Conservation (phyloP, 1,140 invertebrate genomes). For the Trichomalopsis sarcophagae region DNA sequence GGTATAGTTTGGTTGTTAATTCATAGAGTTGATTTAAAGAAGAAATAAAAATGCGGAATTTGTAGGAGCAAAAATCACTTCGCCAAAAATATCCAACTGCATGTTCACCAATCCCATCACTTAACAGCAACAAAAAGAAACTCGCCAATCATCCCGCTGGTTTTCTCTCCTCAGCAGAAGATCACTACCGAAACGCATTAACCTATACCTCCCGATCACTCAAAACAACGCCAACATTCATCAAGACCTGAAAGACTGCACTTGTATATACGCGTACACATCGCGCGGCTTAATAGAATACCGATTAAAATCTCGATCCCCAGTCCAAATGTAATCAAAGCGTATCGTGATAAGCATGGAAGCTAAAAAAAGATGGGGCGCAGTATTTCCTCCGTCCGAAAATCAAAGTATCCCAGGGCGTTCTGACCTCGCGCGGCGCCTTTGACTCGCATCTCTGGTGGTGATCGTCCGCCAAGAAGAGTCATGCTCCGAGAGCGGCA, state of each 20-base stretch:
- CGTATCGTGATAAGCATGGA: slow-evolving; percentile 52
- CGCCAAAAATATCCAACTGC: too few species aligned
- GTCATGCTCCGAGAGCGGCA: slow-evolving; percentile 13
- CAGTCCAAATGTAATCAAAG: slow-evolving; percentile 35
- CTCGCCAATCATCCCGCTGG: not conserved
- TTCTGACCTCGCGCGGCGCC: slow-evolving; percentile 46
- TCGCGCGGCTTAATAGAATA: slow-evolving; percentile 16
- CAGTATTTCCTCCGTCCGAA: not conserved
- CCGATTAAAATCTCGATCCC: slow-evolving; percentile 45
- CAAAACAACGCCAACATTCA: slow-evolving; percentile 26
- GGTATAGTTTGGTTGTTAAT: not conserved
- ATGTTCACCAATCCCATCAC: too few species aligned
- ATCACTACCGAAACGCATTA: slow-evolving; percentile 23
- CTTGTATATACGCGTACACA: not conserved
- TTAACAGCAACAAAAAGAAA: not conserved
- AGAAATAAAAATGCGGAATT: too few species aligned
- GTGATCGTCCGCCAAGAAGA: slow-evolving; percentile 1
- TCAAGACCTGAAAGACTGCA: not conserved
- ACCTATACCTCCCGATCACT: not conserved
- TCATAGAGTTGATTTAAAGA: not conserved
- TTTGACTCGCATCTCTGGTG: slow-evolving; percentile 24
- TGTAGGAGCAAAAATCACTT: too few species aligned
- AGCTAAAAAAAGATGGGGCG: not conserved
- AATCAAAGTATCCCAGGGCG: slow-evolving; percentile 41
- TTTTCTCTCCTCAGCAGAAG: not conserved